Base-by-base conservation (phyloP, 2,888 invertebrate genomes). In the Patella pellucida region DNA sequence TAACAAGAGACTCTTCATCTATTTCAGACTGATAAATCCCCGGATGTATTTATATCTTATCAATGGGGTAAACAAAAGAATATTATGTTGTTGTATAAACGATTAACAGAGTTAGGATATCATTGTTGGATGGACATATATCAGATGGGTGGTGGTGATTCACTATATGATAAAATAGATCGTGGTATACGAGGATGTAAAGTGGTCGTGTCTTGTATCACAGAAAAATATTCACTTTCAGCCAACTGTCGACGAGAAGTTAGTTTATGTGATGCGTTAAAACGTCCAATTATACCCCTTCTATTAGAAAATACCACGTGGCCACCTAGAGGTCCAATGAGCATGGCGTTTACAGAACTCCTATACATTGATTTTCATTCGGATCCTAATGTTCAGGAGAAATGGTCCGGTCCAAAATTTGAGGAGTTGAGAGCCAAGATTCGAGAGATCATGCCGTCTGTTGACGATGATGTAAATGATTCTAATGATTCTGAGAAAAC, bases 311-410 rank as follows among this genome's bases (percentile, higher is more conserved):
- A 82, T 68, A 84, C 83, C 76, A 79, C 84, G 27, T 90, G 89
- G 89, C 90, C 90, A 50, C 90, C 89, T 11, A 82, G 81, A 69
- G 90, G 89, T 16, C 89, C 90, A 27, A 89, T 90, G 89, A 84
- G 88, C 75, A 87, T 88, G 87, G 83, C 87, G 7, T 85, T 90
- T 74, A 87, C 88, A 41, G 87, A 88, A 76, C 79, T 89, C 9
- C 76, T 86, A 0, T 89, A 85, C 78, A 85, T 90, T 23, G 84
- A 88, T 76, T 86, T 87, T 75, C 79, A 79, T 71, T 74, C 78
- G 31, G 83, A 85, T 72, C 81, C 74, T 19, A 62, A 75, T 3
- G 73, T 84, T 7, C 85, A 86, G 75, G 76, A 78, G 50, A 79
- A 69, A 31, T 87, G 87, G 87, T 74, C 76, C 0, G 86, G 87